Evolutionary conservation across 2,113 vertebrate genomes (phyloP).

Genomic region (Thymallus thymallus): DNA sequence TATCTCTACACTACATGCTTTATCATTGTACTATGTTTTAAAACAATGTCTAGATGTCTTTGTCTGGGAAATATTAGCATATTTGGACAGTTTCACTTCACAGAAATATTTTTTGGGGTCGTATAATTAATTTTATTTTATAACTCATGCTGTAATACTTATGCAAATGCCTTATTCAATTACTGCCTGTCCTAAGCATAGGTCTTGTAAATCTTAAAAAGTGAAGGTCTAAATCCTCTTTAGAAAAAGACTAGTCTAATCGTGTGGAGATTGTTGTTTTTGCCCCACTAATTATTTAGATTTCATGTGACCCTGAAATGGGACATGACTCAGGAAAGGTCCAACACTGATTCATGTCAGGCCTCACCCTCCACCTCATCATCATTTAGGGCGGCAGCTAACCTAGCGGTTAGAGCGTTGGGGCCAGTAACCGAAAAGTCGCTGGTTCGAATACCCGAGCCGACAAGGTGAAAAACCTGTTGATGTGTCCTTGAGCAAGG

Average conservation of each 20-base stretch:
- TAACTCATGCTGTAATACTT: constrained; percentile 64
- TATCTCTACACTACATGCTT: too few species aligned
- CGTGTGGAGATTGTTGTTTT: constrained; percentile 75
- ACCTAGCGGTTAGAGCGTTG: too few species aligned
- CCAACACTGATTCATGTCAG: constrained; percentile 38
- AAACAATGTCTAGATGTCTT: too few species aligned
- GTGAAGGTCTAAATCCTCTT: constrained; percentile 82
- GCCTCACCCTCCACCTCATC: constrained; percentile 32
- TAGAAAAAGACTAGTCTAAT: constrained; percentile 71
- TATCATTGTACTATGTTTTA: too few species aligned
- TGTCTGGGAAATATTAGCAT: too few species aligned
- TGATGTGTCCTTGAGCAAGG: too few species aligned
- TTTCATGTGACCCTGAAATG: constrained; percentile 60
- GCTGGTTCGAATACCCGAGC: too few species aligned
- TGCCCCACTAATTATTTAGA: constrained; percentile 67
- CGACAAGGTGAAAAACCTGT: too few species aligned
- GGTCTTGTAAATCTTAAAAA: constrained; percentile 80
- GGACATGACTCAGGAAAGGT: constrained; percentile 38
- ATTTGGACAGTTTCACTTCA: constrained; percentile 17
- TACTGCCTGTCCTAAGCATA: constrained; percentile 72
- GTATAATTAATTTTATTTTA: too few species aligned
- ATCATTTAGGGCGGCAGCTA: not conserved
- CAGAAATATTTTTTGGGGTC: too few species aligned
- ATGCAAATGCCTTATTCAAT: constrained; percentile 78
- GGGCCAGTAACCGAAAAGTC: too few species aligned